A percentile compares a stretch with the other conserved stretches of the same genome.
phyloP scores from a whole-genome alignment of 2,113 vertebrate genomes.

The Ailuropoda melanoleuca region DNA sequence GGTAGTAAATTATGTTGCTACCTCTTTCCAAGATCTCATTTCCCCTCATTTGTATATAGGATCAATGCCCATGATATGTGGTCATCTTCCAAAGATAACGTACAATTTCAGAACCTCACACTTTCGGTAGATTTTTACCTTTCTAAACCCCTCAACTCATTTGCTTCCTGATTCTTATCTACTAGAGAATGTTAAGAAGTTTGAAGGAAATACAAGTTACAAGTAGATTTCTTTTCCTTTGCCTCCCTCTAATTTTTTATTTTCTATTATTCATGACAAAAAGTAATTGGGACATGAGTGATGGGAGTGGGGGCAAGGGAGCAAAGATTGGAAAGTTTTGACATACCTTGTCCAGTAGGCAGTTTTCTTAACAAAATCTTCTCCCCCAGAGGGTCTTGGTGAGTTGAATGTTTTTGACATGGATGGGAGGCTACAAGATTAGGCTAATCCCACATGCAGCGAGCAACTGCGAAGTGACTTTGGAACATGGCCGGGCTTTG shows the following conservation, averaged over 20 bases:
- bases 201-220: background rate
- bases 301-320: background rate
- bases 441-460: fast-evolving
- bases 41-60: background rate
- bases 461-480: background rate
- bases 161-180: background rate
- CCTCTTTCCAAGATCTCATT: background rate
- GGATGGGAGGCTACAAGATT: background rate
- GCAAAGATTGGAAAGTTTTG: background rate
- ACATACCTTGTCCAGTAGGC: background rate
- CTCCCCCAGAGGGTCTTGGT: background rate
- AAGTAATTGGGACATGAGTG: background rate
- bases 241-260: background rate
- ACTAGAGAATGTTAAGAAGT: background rate
- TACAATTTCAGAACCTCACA: background rate
- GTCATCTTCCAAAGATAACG: background rate
- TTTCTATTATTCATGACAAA: background rate
- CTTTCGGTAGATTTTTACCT: background rate
- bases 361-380: background rate
- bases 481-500: background rate
- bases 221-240: background rate
- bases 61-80: background rate
- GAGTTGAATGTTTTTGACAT: background rate
- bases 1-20: background rate
- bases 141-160: background rate